phyloP scores from a whole-genome alignment of 1,140 invertebrate genomes.

The Ceratitis capitata region DNA sequence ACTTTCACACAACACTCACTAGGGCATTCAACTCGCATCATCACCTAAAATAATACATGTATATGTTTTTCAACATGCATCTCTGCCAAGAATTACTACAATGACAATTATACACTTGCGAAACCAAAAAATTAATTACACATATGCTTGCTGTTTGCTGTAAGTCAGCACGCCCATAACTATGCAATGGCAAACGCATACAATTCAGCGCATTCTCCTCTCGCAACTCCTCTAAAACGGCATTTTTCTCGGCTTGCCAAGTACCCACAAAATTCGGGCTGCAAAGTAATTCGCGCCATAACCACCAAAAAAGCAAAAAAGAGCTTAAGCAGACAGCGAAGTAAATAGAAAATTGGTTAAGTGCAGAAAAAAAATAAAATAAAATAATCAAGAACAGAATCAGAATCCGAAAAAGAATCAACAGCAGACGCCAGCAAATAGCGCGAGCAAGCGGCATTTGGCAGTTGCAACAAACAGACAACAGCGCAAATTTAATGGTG shows the following conservation, averaged over 20 bases:
- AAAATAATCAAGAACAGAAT: neutral
- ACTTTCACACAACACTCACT: neutral
- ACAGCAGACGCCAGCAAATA: neutral
- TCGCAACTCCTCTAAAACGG: neutral
- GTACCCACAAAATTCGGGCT: neutral
- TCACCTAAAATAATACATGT: too few species aligned
- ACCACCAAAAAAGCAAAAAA: neutral
- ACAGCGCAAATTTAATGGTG: neutral
- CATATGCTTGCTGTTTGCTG: neutral
- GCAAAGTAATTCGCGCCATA: neutral
- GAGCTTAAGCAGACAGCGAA: neutral
- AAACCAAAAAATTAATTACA: neutral
- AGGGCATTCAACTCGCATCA: neutral
- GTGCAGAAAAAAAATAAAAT: too few species aligned
- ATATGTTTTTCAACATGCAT: too few species aligned
- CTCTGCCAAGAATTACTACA: too few species aligned
- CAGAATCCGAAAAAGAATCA: neutral
- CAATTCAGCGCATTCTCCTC: neutral
- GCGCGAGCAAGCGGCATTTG: neutral
- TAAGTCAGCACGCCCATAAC: neutral
- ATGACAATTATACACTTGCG: neutral
- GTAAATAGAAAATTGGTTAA: conserved; percentile 20
- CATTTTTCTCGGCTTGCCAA: neutral
- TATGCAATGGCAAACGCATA: neutral
- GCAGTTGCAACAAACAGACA: neutral